Evolutionary conservation across 2,888 invertebrate species (phyloP).

Genomic region (Ectobius pallidus): DNA sequence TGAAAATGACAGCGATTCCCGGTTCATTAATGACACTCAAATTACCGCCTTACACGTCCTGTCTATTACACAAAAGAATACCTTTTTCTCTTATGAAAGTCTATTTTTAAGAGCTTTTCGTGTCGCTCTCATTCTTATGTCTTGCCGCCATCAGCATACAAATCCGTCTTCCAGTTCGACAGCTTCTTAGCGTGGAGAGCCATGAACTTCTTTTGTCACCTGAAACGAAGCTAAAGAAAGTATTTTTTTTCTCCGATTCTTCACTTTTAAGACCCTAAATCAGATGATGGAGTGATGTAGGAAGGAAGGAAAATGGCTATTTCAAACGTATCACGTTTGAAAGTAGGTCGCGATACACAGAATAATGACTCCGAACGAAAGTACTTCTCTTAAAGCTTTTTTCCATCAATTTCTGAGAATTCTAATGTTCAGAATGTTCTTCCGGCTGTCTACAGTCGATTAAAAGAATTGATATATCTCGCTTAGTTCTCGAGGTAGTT

Average conservation of each 20-base stretch:
- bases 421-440: no score
- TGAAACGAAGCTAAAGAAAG: neutral
- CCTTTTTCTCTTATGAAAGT: neutral
- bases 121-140: slow-evolving; percentile 11
- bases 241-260: slow-evolving; percentile 14
- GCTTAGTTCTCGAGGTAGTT: no score
- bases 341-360: neutral
- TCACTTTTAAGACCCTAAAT: slow-evolving; percentile 9
- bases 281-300: slow-evolving; percentile 16
- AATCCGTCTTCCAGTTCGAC: slow-evolving; percentile 24
- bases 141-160: slow-evolving; percentile 13
- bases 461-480: no score
- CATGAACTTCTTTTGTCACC: slow-evolving; percentile 10
- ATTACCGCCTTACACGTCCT: slow-evolving; percentile 2
- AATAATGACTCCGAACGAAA: neutral
- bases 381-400: no score
- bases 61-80: slow-evolving; percentile 2
- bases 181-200: neutral
- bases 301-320: slow-evolving; percentile 1
- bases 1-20: neutral
- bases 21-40: slow-evolving; percentile 10
- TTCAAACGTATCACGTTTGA: slow-evolving; percentile 2
- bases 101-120: slow-evolving; percentile 13
- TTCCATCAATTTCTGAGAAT: no score
- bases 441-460: no score